Percentiles rank a stretch among this genome's conserved stretches.
These are phyloP conservation scores for Hyalella azteca DNA, from an alignment of 2,888 invertebrate species.

Conservation along the genomic window DNA sequence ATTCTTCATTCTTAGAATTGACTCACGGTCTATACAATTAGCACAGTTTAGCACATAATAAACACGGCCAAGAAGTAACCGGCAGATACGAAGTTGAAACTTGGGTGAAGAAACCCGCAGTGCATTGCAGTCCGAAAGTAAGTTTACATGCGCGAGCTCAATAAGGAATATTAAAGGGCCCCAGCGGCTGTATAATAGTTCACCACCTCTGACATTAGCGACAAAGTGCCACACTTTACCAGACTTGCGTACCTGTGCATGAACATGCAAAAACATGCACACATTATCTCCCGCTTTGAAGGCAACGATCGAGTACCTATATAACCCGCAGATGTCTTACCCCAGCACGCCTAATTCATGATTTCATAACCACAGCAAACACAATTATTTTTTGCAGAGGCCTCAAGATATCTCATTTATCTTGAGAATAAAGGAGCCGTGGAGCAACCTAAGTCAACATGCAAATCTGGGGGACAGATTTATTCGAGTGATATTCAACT, in stretches of 20 bases:
- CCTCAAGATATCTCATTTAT: slow-evolving; percentile 4
- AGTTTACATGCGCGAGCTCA: too few relatives aligned
- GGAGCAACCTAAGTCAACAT: background rate
- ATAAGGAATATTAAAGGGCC: too few relatives aligned
- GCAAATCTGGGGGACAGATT: slow-evolving; percentile 23
- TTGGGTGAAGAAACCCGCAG: too few relatives aligned
- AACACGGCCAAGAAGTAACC: too few relatives aligned
- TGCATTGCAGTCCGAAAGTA: too few relatives aligned
- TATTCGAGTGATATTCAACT: slow-evolving; percentile 10
- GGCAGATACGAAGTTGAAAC: too few relatives aligned
- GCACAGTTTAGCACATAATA: too few relatives aligned
- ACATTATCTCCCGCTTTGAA: too few relatives aligned
- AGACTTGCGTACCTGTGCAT: background rate
- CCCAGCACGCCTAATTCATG: background rate
- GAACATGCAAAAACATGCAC: background rate
- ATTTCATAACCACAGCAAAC: slow-evolving; percentile 12
- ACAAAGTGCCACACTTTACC: slow-evolving; percentile 2
- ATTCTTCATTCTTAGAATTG: too few relatives aligned
- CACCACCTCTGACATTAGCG: background rate
- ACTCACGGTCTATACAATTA: too few relatives aligned
- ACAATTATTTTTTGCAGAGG: slow-evolving; percentile 17
- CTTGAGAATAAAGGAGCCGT: background rate
- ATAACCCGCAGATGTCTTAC: background rate
- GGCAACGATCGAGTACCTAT: slow-evolving; percentile 6
- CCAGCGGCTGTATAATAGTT: too few relatives aligned